Evolutionary conservation across 1,140 invertebrate genomes (phyloP).

Genomic region (Polypedilum vanderplanki): DNA sequence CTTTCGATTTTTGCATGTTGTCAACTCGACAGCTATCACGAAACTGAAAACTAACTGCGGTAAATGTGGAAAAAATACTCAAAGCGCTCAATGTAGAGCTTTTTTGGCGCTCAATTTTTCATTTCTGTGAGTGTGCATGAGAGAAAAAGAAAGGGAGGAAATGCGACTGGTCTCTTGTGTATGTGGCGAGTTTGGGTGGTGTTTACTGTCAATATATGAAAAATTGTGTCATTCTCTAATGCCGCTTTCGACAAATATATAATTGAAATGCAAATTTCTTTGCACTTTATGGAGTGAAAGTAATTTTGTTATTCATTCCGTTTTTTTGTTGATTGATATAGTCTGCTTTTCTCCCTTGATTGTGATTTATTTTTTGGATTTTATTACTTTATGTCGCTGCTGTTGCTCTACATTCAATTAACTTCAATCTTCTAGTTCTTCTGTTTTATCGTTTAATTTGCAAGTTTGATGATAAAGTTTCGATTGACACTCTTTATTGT

Average conservation of each 20-base stretch:
- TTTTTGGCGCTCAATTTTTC: slow-evolving; percentile 12
- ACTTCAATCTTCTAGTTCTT: no score
- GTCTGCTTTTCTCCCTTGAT: no score
- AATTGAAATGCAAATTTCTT: not conserved
- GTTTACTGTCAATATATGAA: not conserved
- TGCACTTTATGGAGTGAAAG: slow-evolving; percentile 6
- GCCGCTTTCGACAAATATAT: not conserved
- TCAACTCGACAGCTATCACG: slow-evolving; percentile 8
- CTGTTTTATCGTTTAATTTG: no score
- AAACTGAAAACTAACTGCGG: not conserved
- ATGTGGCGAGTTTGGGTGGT: not conserved
- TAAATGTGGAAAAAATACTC: not conserved
- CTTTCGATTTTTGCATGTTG: slow-evolving; percentile 1
- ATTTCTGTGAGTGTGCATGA: not conserved
- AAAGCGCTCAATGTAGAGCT: slow-evolving; percentile 6
- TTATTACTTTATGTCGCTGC: no score
- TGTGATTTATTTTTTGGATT: no score
- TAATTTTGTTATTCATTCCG: no score
- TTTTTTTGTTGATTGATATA: no score
- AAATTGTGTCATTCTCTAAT: not conserved
- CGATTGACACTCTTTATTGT: no score
- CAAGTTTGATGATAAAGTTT: no score
- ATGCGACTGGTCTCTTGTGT: not conserved
- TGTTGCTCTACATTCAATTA: no score
- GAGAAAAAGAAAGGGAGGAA: no score